Evolutionary conservation across 2,797 vertebrate species (phyloP).

Genomic region (Cyprinella venusta): DNA sequence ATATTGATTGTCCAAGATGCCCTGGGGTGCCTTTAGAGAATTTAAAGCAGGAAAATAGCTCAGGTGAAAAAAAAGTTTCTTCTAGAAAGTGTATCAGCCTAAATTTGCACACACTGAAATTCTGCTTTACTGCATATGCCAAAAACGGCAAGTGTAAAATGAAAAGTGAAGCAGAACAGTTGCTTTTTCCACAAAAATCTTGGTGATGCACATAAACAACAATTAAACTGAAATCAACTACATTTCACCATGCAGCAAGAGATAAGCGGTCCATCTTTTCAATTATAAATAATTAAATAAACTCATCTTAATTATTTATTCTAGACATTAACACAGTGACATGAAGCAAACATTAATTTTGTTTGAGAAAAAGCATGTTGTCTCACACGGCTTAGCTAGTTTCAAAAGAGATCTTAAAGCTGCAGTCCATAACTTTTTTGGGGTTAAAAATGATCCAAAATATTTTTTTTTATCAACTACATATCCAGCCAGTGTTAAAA

Average conservation of each 20-base stretch:
- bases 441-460: no score
- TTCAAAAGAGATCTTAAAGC: neutral
- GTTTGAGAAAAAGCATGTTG: neutral
- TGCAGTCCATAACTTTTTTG: no score
- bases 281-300: no score
- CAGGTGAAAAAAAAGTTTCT: slow-evolving; percentile 46
- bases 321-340: neutral
- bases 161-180: neutral
- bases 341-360: neutral
- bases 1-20: slow-evolving; percentile 66
- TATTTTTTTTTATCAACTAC: no score
- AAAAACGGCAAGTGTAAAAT: neutral
- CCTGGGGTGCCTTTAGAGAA: slow-evolving; percentile 34
- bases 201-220: neutral
- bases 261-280: neutral
- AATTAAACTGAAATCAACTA: slow-evolving; percentile 4
- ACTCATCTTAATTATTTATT: neutral
- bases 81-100: neutral
- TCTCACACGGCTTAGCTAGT: neutral
- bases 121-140: neutral
- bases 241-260: neutral
- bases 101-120: slow-evolving; percentile 25
- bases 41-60: slow-evolving; percentile 56
- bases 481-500: no score
- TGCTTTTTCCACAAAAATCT: slow-evolving; percentile 9